Evolutionary conservation across 1,140 invertebrate species (phyloP).

Genomic region (Arion vulgaris): DNA sequence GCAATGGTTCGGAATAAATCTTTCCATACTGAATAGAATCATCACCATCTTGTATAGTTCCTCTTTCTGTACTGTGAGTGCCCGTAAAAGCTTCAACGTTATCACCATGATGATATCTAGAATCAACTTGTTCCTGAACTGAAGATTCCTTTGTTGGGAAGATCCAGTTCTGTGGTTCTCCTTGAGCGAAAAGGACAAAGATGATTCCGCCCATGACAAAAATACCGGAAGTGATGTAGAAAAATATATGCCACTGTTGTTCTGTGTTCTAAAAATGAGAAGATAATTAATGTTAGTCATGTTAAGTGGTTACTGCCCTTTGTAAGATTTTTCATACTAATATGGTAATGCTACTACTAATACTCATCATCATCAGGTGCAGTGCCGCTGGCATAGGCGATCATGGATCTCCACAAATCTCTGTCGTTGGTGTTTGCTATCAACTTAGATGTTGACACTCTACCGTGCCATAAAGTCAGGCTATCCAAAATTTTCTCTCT

Average conservation of each 20-base stretch:
- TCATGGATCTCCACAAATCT: neutral
- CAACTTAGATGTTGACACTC: neutral
- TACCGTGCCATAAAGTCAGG: too few relatives aligned
- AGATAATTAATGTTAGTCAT: neutral
- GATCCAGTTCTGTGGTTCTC: slow-evolving; percentile 85
- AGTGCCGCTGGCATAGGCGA: neutral
- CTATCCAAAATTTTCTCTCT: too few relatives aligned
- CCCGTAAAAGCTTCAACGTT: too few relatives aligned
- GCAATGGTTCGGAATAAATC: too few relatives aligned
- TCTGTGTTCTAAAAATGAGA: slow-evolving; percentile 80
- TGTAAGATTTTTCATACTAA: neutral
- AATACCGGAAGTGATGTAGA: slow-evolving; percentile 81
- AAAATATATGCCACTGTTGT: slow-evolving; percentile 84
- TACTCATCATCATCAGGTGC: neutral
- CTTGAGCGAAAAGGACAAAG: slow-evolving; percentile 84
- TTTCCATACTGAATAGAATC: too few relatives aligned
- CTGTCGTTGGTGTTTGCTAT: neutral
- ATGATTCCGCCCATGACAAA: slow-evolving; percentile 80
- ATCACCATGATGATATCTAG: too few relatives aligned
- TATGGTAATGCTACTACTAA: neutral
- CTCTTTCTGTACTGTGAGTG: too few relatives aligned
- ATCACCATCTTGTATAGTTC: too few relatives aligned
- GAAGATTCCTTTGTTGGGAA: neutral
- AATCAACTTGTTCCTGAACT: neutral
- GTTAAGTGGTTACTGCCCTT: neutral